phyloP scores from a whole-genome alignment of 2,888 invertebrate genomes.

The Dexiosoma caninum region DNA sequence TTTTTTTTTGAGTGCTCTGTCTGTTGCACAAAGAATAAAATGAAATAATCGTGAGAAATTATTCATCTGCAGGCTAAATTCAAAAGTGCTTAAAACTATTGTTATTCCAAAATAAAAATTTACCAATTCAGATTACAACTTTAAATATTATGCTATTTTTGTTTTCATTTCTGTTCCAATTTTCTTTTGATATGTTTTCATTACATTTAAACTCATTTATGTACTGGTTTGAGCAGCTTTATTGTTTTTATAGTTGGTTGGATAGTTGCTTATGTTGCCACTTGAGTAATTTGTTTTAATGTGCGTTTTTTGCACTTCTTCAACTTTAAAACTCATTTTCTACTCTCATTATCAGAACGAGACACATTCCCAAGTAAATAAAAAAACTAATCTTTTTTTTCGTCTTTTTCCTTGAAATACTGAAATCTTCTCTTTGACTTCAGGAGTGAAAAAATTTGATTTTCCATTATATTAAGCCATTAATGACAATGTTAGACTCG shows the following conservation, averaged over 20 bases:
- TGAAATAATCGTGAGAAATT: too few species aligned
- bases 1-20: too few species aligned
- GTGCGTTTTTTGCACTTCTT: constrained; percentile 36
- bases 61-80: too few species aligned
- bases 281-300: constrained; percentile 71
- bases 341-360: constrained; percentile 4
- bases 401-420: constrained; percentile 1
- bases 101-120: too few species aligned
- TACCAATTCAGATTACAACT: too few species aligned
- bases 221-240: background rate
- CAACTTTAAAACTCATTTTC: constrained; percentile 40
- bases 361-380: background rate
- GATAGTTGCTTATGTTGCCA: constrained; percentile 62
- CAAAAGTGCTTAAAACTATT: too few species aligned
- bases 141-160: constrained; percentile 25
- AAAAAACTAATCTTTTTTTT: constrained; percentile 35
- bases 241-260: background rate
- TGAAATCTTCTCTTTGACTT: background rate
- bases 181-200: background rate
- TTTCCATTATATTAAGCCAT: too few species aligned
- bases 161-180: background rate
- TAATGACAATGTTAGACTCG: too few species aligned
- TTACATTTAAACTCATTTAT: constrained; percentile 13
- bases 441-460: background rate
- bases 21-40: too few species aligned